phyloP scores from a whole-genome alignment of 2,888 invertebrate species.

The Macrosoma leucophasiata region DNA sequence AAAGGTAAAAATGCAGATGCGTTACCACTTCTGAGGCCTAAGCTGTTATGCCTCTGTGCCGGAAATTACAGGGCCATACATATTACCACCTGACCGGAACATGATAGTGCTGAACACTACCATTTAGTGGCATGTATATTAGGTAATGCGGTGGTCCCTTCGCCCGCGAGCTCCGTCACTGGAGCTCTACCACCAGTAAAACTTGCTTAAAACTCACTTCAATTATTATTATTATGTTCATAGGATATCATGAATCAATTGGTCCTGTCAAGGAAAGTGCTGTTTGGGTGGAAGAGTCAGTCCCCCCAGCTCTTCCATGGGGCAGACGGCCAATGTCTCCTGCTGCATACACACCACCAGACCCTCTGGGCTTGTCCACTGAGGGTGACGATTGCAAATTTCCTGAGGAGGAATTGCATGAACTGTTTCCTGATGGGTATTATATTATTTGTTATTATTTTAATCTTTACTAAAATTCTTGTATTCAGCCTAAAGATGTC shows the following conservation, averaged over 20 bases:
- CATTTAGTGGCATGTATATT: too few relatives aligned
- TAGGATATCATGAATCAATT: constrained; percentile 90
- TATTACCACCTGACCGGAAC: too few relatives aligned
- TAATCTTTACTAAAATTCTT: background rate
- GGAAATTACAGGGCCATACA: too few relatives aligned
- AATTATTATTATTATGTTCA: too few relatives aligned
- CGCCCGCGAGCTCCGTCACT: too few relatives aligned
- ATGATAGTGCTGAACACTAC: too few relatives aligned
- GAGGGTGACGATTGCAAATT: constrained; percentile 95
- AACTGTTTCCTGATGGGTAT: constrained; percentile 89
- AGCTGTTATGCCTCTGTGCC: too few relatives aligned
- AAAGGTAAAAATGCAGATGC: too few relatives aligned
- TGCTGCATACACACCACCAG: constrained; percentile 90
- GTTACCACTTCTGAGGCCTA: too few relatives aligned
- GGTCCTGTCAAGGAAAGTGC: constrained; percentile 98
- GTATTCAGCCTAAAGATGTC: background rate
- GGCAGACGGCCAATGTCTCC: constrained; percentile 91
- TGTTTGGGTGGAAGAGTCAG: constrained; percentile 98
- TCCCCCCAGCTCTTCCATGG: constrained; percentile 86
- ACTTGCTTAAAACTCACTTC: too few relatives aligned
- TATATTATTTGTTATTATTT: constrained; percentile 5
- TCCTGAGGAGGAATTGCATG: constrained; percentile 90
- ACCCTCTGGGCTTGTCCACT: constrained; percentile 94
- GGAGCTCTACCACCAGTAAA: too few relatives aligned
- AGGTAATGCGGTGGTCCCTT: too few relatives aligned